Evolutionary conservation across 2,888 invertebrate species (phyloP), one percentile per base, ranked within the genome.

Genomic region (Ophion ventricosus): DNA sequence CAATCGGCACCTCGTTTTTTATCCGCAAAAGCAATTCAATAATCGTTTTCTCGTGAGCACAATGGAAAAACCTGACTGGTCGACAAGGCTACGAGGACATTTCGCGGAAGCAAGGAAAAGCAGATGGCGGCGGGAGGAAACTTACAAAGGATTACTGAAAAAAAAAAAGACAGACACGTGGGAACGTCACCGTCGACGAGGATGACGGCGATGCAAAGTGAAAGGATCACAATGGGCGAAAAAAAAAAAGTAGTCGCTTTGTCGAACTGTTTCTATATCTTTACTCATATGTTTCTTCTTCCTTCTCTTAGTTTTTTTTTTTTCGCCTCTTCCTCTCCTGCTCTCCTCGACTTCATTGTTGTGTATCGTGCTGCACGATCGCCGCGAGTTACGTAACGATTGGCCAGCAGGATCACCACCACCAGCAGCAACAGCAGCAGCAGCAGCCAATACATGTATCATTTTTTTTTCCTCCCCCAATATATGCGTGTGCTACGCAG

Each of bases 341-440:
- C 7, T 64, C 59, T 57, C 82, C 80, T 83, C 63, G 78, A 73
- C 78, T 84, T 75, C 82, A 87, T 86, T 87, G 86, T 85, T 85
- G 85, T 86, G 84, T 86, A 87, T 87, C 87, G 85, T 86, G 87
- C 85, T 43, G 87, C 87, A 86, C 87, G 87, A 87, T 87, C 87
- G 73, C 83, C 85, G 76, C 84, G 74, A 80, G 81, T 87, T 86
- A 82, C 85, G 86, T 82, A 86, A 87, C 83, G 63, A 84, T 70
- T 84, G 84, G 85, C 86, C 79, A 72, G 79, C 79, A 79, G 83
- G 75, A 86, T 79, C 87, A 85, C 59, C 70, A 73, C 76, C 66
- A 67, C 49, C 29, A 35, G 8, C 35, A 35, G 35, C 35, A 35
- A 8, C 35, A 67, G 57, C 29, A 67, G 57, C 29, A 35, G 8